phyloP scores from a whole-genome alignment of 2,888 invertebrate genomes.

The Tetanocera ferruginea region DNA sequence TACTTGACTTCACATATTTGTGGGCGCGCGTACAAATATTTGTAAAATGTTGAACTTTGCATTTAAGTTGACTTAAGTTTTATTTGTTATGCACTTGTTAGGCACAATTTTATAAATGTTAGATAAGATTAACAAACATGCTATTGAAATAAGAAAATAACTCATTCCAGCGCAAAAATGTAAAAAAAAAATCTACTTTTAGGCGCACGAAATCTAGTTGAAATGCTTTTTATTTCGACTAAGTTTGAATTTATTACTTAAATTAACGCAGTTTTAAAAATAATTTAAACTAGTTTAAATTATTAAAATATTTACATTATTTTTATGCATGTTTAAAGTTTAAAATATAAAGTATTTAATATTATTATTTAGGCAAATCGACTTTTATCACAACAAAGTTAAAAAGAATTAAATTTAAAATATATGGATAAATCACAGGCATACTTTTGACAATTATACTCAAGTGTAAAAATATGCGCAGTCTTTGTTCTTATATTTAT shows the following conservation, averaged over 20 bases:
- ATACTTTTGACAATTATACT: conserved; percentile 45
- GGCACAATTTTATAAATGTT: conserved; percentile 49
- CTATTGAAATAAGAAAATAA: neutral
- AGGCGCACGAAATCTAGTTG: neutral
- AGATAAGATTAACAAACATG: conserved; percentile 40
- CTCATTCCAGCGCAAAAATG: neutral
- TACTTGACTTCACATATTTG: conserved; percentile 42
- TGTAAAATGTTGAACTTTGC: conserved; percentile 33
- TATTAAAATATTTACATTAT: conserved; percentile 31
- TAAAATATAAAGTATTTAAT: neutral
- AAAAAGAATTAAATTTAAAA: conserved; percentile 31
- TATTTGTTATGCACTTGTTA: conserved; percentile 63
- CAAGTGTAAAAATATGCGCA: conserved; percentile 51
- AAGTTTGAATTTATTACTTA: neutral
- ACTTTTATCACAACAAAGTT: conserved; percentile 36
- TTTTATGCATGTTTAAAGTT: neutral
- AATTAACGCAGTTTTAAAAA: neutral
- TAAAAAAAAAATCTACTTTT: neutral
- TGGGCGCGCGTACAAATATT: conserved; percentile 36
- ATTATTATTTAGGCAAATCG: conserved; percentile 14
- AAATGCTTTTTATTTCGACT: neutral
- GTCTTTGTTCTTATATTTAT: conserved; percentile 50
- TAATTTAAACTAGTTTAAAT: conserved; percentile 15
- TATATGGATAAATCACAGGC: conserved; percentile 50
- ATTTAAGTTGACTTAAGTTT: conserved; percentile 44